Conservation (phyloP, 2,888 invertebrate species). For the Drosophila longiperda region DNA sequence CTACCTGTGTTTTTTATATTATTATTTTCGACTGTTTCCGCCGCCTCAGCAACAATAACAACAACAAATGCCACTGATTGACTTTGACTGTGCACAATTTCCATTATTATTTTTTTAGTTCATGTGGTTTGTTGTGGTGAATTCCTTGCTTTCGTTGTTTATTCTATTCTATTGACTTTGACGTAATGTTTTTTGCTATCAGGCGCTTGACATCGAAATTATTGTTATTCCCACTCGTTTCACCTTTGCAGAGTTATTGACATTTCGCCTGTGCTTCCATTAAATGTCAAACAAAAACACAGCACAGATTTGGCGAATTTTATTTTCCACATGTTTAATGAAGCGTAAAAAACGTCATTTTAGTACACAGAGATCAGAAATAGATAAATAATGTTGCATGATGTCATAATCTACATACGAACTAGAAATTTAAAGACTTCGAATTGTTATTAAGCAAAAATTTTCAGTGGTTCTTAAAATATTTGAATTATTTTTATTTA, state of each 20-base stretch:
- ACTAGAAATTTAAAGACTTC: neutral
- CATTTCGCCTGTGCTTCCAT: slow-evolving; percentile 29
- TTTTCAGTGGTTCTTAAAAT: neutral
- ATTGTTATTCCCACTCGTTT: slow-evolving; percentile 26
- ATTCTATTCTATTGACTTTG: slow-evolving; percentile 52
- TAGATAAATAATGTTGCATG: slow-evolving; percentile 45
- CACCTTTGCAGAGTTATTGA: slow-evolving; percentile 50
- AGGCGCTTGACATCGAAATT: slow-evolving; percentile 46
- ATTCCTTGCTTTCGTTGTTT: slow-evolving; percentile 46
- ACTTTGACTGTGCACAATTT: slow-evolving; percentile 67
- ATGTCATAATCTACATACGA: neutral
- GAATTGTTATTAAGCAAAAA: neutral
- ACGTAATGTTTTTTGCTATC: slow-evolving; percentile 67
- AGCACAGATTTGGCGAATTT: slow-evolving; percentile 23
- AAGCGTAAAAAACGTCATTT: slow-evolving; percentile 68
- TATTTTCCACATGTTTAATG: slow-evolving; percentile 59
- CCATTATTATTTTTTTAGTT: slow-evolving; percentile 63
- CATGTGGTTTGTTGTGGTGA: slow-evolving; percentile 20
- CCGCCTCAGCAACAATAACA: slow-evolving; percentile 14
- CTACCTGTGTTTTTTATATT: slow-evolving; percentile 38
- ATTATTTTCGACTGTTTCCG: slow-evolving; percentile 56
- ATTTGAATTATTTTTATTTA: neutral
- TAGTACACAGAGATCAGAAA: slow-evolving; percentile 14
- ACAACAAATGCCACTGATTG: slow-evolving; percentile 65
- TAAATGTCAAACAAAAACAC: slow-evolving; percentile 23